Base-by-base conservation (phyloP, 2,797 vertebrate species). In the Manis pentadactyla region DNA sequence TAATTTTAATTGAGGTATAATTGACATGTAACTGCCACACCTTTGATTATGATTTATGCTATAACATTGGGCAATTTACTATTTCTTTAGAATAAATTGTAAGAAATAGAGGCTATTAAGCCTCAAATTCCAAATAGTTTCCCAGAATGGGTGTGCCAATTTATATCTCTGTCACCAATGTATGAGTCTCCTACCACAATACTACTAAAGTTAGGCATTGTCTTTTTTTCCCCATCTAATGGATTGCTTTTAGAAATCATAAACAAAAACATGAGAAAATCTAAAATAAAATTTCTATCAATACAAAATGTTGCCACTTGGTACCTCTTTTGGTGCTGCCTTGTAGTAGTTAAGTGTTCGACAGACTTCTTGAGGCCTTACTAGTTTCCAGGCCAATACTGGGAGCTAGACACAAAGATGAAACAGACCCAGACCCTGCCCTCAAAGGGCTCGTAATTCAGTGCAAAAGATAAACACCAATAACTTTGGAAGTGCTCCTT, bases 231-330 rank as follows among this genome's bases (percentile, higher is more conserved):
- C 42, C 68, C 9, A 93, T 18, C 51, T 75, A 82, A 61, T 49
- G 61, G 53, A 69, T 4, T 93, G 55, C 39, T 89, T 89, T 93
- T 55, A 61, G 49, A 90, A 93, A 74, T 86, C 39, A 55, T 31
- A 92, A 86, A 90, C 57, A 77, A 93, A 91, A 59, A 49, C 53
- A 77, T 29, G 55, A 84, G 42, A 84, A 94, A 84, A 87, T 90
- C 63, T 79, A 92, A 78, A 92, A 61, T 74, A 83, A 71, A 57
- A 89, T 53, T 92, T 87, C 75, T 85, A 90, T 31, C 64, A 74
- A 53, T 18, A 69, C 31, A 53, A 86, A 87, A 53, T 59, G 64
- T 34, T 6, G 29, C 55, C 51, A 75, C n/a, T 37, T 69, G 39
- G 29, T 39, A 71, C 10, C 51, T 88, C 85, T 59, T 90, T 42